Evolutionary conservation across 2,888 invertebrate genomes (phyloP).

Genomic region (Eudasyphora cyanicolor): DNA sequence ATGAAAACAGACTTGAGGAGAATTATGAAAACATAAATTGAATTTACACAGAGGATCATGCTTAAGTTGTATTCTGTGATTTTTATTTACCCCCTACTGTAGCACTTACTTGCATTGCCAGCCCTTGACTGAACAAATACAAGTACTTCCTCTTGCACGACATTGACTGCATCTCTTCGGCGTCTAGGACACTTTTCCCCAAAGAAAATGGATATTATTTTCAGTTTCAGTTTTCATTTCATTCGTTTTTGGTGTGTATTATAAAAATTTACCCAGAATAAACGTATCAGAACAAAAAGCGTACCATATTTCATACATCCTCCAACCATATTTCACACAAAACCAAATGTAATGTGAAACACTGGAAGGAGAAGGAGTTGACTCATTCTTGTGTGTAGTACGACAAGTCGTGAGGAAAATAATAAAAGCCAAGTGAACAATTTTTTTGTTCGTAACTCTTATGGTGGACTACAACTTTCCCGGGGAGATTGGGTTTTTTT

Average conservation of each 20-base stretch:
- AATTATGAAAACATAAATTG: too few relatives aligned
- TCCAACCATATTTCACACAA: background rate
- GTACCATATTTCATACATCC: background rate
- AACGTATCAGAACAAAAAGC: background rate
- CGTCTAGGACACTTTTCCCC: constrained; percentile 5
- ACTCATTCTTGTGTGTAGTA: background rate
- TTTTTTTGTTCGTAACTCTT: background rate
- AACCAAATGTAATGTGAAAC: too few relatives aligned
- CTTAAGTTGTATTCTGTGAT: background rate
- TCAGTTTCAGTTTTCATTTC: constrained; percentile 17
- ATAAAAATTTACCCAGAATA: background rate
- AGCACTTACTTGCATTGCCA: background rate
- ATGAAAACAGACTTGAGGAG: too few relatives aligned
- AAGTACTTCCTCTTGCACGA: too few relatives aligned
- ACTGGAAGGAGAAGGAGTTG: too few relatives aligned
- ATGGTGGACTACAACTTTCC: background rate
- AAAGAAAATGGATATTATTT: constrained; percentile 26
- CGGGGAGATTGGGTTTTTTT: background rate
- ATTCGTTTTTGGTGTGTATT: background rate
- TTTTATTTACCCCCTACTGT: background rate
- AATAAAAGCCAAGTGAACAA: background rate
- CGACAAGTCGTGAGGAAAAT: background rate
- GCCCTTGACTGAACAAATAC: background rate
- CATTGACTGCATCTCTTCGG: too few relatives aligned
- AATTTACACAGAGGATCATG: too few relatives aligned